A percentile compares a stretch with the other conserved stretches of the same genome.
Evolutionary conservation across 2,888 invertebrate species (phyloP).

Genomic region (Crepidodera aurea): DNA sequence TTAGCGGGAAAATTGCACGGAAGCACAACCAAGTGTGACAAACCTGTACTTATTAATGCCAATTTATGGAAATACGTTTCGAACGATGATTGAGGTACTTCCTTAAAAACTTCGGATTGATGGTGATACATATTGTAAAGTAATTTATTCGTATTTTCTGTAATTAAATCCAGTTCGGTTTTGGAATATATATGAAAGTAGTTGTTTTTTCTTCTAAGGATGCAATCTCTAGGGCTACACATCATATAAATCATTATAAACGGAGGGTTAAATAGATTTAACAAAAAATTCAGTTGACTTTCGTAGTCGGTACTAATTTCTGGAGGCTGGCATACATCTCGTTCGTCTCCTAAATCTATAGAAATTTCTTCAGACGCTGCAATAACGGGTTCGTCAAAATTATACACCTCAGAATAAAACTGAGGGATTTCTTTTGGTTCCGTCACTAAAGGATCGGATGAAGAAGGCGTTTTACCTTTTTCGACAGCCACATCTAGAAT

Average conservation of each 20-base stretch:
- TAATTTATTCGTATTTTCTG: constrained; percentile 51
- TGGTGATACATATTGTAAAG: constrained; percentile 59
- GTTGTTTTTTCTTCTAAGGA: constrained; percentile 58
- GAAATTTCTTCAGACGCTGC: too few species aligned
- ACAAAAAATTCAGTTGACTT: constrained; percentile 56
- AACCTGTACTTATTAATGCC: constrained; percentile 42
- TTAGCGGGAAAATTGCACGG: constrained; percentile 63
- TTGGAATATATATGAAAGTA: constrained; percentile 54
- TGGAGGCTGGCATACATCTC: constrained; percentile 44
- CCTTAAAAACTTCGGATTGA: constrained; percentile 49
- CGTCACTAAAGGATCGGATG: too few species aligned
- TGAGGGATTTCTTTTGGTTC: not conserved
- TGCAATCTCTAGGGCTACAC: constrained; percentile 65
- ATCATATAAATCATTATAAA: constrained; percentile 66
- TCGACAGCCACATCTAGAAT: constrained; percentile 49
- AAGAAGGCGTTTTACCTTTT: constrained; percentile 31
- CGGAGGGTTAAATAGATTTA: constrained; percentile 52
- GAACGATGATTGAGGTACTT: constrained; percentile 50
- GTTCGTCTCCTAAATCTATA: constrained; percentile 44
- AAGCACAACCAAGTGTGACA: constrained; percentile 63
- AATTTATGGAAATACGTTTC: constrained; percentile 41
- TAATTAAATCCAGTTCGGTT: constrained; percentile 49
- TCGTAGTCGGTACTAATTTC: constrained; percentile 50
- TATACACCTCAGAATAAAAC: not conserved
- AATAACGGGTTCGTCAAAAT: constrained; percentile 2